phyloP scores from a whole-genome alignment of 1,140 invertebrate species.

The Eumaeus atala region DNA sequence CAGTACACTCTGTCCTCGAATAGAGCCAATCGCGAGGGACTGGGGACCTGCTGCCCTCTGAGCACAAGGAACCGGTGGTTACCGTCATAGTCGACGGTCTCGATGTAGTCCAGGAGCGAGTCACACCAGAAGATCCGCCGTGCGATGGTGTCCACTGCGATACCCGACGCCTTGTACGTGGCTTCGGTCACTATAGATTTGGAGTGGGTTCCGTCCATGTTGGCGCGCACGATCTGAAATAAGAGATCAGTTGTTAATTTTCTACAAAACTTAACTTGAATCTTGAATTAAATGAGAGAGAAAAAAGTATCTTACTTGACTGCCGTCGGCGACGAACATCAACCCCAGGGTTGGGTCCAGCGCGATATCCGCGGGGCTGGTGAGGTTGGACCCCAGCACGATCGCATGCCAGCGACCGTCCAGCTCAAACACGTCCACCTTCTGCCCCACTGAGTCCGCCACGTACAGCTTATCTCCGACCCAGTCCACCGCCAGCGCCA shows the following conservation, averaged over 20 bases:
- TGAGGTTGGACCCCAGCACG: conserved; percentile 92
- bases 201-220: conserved; percentile 92
- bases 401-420: conserved; percentile 89
- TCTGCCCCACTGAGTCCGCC: conserved; percentile 92
- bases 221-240: conserved; percentile 82
- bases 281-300: too few species aligned
- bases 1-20: conserved; percentile 96
- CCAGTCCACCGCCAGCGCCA: conserved; percentile 96
- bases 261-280: too few species aligned
- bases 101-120: conserved; percentile 96
- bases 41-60: conserved; percentile 89
- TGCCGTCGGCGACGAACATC: conserved; percentile 96
- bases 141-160: conserved; percentile 90
- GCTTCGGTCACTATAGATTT: conserved; percentile 91
- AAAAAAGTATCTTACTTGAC: conserved; percentile 74
- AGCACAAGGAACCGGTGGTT: conserved; percentile 84
- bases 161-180: conserved; percentile 91
- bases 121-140: conserved; percentile 97
- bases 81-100: conserved; percentile 97
- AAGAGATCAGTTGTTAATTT: background rate
- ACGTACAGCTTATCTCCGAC: conserved; percentile 97
- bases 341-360: conserved; percentile 92
- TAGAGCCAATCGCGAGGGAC: conserved; percentile 87
- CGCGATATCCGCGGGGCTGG: conserved; percentile 91
- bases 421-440: conserved; percentile 94